phyloP scores from a whole-genome alignment of 2,113 vertebrate genomes.

The Hippolais icterina region DNA sequence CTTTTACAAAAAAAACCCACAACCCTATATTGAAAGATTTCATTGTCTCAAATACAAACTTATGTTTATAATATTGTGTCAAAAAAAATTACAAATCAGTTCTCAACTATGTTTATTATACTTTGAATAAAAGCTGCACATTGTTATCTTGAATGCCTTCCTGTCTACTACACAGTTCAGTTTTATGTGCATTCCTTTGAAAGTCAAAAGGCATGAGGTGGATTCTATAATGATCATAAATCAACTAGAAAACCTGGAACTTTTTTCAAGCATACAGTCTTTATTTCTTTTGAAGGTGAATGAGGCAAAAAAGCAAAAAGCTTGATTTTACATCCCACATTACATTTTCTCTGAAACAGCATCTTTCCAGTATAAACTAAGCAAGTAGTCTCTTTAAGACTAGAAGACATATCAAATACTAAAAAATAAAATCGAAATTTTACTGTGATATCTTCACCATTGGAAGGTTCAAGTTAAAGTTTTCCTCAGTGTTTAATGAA shows the following conservation, averaged over 20 bases:
- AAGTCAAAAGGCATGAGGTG: background rate
- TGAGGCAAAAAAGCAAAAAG: background rate
- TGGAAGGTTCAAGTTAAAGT: background rate
- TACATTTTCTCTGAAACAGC: background rate
- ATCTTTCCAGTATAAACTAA: background rate
- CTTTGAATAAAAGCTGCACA: background rate
- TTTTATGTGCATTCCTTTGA: background rate
- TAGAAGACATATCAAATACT: background rate
- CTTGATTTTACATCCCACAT: background rate
- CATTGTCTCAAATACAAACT: background rate
- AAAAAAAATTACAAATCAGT: background rate
- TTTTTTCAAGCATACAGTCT: background rate
- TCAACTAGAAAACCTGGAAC: background rate
- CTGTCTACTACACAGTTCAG: background rate
- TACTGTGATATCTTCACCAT: background rate
- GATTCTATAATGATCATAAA: background rate
- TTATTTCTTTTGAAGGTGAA: background rate
- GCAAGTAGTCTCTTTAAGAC: background rate
- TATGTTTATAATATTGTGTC: background rate
- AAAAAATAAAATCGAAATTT: background rate
- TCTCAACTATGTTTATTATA: background rate
- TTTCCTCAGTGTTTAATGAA: background rate
- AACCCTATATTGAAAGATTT: background rate
- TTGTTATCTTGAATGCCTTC: background rate
- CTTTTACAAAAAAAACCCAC: background rate